Evolutionary conservation across 2,888 invertebrate species (phyloP).

Genomic region (Tolmerus cingulatus): DNA sequence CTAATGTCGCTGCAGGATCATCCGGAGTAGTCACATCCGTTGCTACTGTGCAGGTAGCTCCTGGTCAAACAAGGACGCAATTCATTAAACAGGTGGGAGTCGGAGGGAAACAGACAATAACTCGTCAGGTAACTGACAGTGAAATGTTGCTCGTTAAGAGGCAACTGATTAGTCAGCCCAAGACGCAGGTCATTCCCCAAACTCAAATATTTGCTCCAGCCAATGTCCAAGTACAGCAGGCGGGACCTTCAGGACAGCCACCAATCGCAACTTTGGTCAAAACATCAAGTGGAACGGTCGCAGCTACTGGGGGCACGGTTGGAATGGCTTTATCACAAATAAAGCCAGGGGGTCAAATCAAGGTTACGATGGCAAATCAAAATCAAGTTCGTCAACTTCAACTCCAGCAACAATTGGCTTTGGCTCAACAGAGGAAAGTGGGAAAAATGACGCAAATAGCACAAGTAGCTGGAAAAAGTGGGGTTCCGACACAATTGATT

Average conservation of each 20-base stretch:
- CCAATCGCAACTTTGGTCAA: conserved; percentile 62
- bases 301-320: conserved; percentile 58
- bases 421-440: conserved; percentile 67
- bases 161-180: conserved; percentile 62
- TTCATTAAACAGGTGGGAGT: conserved; percentile 61
- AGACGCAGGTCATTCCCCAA: conserved; percentile 64
- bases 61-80: conserved; percentile 60
- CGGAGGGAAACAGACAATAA: conserved; percentile 63
- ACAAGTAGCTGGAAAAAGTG: conserved; percentile 59
- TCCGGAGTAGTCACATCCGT: conserved; percentile 59
- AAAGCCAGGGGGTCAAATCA: conserved; percentile 62
- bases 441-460: conserved; percentile 70
- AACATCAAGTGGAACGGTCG: conserved; percentile 61
- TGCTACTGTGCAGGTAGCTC: conserved; percentile 65
- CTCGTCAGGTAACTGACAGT: conserved; percentile 67
- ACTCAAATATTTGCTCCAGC: conserved; percentile 70
- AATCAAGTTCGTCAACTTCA: conserved; percentile 74
- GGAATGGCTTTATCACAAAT: conserved; percentile 62
- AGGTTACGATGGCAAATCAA: conserved; percentile 68
- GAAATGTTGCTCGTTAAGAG: conserved; percentile 70
- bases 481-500: conserved; percentile 74
- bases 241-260: conserved; percentile 55
- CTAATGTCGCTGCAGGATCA: conserved; percentile 54
- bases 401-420: conserved; percentile 67
- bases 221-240: conserved; percentile 61